Evolutionary conservation across 2,113 vertebrate species (phyloP).

Genomic region (Neoarius graeffei): DNA sequence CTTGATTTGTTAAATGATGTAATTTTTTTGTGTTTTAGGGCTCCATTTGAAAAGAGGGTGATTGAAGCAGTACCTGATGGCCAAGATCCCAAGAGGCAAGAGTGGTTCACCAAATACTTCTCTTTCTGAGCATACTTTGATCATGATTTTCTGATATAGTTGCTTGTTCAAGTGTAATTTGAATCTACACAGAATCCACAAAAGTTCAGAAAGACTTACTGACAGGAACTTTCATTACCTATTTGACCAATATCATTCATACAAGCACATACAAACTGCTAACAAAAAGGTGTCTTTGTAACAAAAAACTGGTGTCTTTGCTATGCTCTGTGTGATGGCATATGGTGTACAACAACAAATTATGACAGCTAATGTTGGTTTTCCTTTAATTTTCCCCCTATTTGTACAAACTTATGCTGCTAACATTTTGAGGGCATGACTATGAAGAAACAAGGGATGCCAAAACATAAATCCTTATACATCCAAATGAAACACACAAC

Average conservation of each 20-base stretch:
- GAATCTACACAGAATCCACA: conserved; percentile 35
- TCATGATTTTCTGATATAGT: neutral
- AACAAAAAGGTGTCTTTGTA: neutral
- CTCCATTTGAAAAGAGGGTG: conserved; percentile 73
- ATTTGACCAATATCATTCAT: neutral
- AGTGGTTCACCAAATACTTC: conserved; percentile 98
- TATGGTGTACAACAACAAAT: neutral
- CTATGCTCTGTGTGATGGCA: neutral
- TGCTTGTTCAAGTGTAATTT: neutral
- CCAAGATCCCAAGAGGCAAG: conserved; percentile 79
- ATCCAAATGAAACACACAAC: neutral
- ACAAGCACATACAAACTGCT: conserved; percentile 1
- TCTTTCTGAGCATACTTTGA: conserved; percentile 80
- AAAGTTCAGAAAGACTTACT: neutral
- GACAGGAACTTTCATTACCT: conserved; percentile 9
- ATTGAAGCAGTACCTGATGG: conserved; percentile 74
- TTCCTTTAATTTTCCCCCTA: neutral
- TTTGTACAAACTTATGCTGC: neutral
- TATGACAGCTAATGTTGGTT: neutral
- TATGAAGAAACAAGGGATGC: neutral
- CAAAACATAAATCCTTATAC: neutral
- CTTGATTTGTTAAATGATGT: neutral
- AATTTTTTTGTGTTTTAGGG: conserved; percentile 70
- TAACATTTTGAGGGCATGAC: neutral
- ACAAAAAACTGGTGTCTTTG: neutral